Conservation (phyloP, 2,797 vertebrate genomes). For the Micrastur ruficollis region DNA sequence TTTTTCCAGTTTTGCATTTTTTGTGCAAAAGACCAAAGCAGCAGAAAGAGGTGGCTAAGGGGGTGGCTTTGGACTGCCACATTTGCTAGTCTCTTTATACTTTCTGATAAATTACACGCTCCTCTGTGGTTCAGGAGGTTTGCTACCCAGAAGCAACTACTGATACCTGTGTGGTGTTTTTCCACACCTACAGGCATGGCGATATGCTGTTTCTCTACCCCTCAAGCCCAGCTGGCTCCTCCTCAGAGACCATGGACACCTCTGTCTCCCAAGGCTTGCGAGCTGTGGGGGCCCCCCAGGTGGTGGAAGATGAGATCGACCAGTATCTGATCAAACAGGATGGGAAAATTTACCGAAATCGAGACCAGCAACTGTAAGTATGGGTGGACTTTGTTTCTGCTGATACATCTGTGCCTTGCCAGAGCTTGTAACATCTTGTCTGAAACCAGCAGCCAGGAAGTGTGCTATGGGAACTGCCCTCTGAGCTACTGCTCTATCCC, state of each 20-base stretch:
- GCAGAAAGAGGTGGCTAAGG: neutral
- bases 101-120: fast-evolving
- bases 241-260: slow-evolving; percentile 92
- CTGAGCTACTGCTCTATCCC: neutral
- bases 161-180: neutral
- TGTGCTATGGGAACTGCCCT: neutral
- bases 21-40: neutral
- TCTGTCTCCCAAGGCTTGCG: slow-evolving; percentile 76
- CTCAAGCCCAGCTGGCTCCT: slow-evolving; percentile 81
- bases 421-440: neutral
- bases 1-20: neutral
- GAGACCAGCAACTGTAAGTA: slow-evolving; percentile 92
- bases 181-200: slow-evolving; percentile 83
- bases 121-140: fast-evolving
- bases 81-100: fast-evolving
- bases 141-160: neutral
- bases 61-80: neutral
- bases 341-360: slow-evolving; percentile 94
- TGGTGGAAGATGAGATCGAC: slow-evolving; percentile 94
- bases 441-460: neutral
- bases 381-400: neutral
- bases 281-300: slow-evolving; percentile 78
- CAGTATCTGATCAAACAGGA: slow-evolving; percentile 94
- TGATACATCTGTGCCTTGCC: neutral
- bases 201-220: slow-evolving; percentile 95